Conservation (phyloP, 2,888 invertebrate genomes). For the Oscheius myriophilus region DNA sequence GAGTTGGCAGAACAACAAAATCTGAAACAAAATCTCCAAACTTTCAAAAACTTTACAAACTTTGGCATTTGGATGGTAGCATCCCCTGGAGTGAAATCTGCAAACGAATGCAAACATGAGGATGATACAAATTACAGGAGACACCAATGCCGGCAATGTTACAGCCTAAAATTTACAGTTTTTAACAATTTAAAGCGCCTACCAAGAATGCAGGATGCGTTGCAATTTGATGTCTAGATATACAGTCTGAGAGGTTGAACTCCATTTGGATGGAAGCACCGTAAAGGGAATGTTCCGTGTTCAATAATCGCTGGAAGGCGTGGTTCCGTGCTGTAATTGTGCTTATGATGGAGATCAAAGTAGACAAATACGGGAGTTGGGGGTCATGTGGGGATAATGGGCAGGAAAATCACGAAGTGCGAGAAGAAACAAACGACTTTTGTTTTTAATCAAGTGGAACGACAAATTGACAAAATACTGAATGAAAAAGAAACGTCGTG, state of each 20-base stretch:
- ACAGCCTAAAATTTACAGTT: not conserved
- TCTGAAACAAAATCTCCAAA: not conserved
- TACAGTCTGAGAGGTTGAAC: not conserved
- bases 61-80: conserved; percentile 3
- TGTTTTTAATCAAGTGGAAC: too few species aligned
- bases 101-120: not conserved
- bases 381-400: too few species aligned
- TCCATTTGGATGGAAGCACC: too few species aligned
- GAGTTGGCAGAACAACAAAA: conserved; percentile 4
- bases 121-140: not conserved
- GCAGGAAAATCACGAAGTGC: too few species aligned
- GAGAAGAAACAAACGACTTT: too few species aligned
- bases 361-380: too few species aligned
- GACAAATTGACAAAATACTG: too few species aligned
- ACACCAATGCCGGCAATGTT: not conserved
- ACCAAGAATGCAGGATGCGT: not conserved
- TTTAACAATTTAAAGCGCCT: not conserved
- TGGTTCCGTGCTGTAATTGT: too few species aligned
- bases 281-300: too few species aligned
- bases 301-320: too few species aligned
- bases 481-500: too few species aligned
- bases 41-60: not conserved
- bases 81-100: not conserved
- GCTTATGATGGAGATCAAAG: too few species aligned
- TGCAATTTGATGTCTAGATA: not conserved